Evolutionary conservation across 2,797 vertebrate genomes (phyloP).

Genomic region (Lagodon rhomboides): DNA sequence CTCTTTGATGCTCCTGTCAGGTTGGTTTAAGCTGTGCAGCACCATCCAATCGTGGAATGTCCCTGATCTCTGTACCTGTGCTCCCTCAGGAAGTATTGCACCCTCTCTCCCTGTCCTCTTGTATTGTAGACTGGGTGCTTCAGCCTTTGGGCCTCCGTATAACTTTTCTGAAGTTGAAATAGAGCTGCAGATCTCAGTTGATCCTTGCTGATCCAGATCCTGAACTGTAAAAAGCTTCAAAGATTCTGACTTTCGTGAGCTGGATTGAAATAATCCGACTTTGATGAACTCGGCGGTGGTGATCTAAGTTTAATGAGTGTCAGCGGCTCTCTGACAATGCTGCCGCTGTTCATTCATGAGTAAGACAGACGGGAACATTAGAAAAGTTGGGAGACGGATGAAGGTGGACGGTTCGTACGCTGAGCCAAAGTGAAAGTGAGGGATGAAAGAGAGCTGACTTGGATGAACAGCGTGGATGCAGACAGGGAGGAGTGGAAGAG

Average conservation of each 20-base stretch:
- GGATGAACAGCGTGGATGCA: slow-evolving; percentile 10
- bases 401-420: background rate
- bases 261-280: background rate
- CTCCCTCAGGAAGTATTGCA: slow-evolving; percentile 30
- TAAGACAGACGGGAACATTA: slow-evolving; percentile 14
- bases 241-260: slow-evolving; percentile 57
- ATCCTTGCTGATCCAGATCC: slow-evolving; percentile 49
- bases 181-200: slow-evolving; percentile 25
- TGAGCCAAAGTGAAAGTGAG: slow-evolving; percentile 49
- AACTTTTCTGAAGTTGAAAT: slow-evolving; percentile 51
- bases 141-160: slow-evolving; percentile 20
- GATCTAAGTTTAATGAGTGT: slow-evolving; percentile 49
- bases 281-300: background rate
- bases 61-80: slow-evolving; percentile 25
- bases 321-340: slow-evolving; percentile 16
- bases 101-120: slow-evolving; percentile 10
- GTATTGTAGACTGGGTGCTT: slow-evolving; percentile 10
- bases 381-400: background rate
- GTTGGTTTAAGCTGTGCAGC: slow-evolving; percentile 21
- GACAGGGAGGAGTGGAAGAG: background rate
- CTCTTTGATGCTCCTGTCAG: slow-evolving; percentile 26
- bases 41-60: background rate
- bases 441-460: slow-evolving; percentile 43
- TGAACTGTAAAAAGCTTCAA: slow-evolving; percentile 40
- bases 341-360: slow-evolving; percentile 26